phyloP scores from a whole-genome alignment of 2,888 invertebrate species.

The Scaptomyza caliginosa region DNA sequence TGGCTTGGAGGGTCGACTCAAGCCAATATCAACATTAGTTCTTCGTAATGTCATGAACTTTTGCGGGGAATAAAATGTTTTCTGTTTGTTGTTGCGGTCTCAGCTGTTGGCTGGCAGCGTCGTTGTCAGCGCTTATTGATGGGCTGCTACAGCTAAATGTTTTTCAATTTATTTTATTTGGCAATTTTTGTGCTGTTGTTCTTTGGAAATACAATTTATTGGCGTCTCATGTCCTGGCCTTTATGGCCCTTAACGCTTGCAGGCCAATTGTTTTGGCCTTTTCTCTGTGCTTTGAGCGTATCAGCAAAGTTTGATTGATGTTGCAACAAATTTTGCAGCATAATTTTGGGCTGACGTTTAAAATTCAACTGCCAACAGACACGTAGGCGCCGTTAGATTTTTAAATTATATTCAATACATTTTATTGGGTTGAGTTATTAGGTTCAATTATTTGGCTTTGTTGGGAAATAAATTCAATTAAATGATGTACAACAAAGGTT shows the following conservation, averaged over 20 bases:
- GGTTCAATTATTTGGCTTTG: constrained; percentile 6
- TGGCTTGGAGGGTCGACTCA: constrained; percentile 31
- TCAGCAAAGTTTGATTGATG: constrained; percentile 66
- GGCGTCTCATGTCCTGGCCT: constrained; percentile 56
- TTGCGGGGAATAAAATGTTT: constrained; percentile 25
- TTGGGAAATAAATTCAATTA: not conserved
- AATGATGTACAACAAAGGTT: not conserved
- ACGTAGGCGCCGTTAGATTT: constrained; percentile 62
- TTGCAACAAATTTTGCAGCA: constrained; percentile 72
- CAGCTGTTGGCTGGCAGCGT: constrained; percentile 74
- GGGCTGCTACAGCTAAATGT: constrained; percentile 73
- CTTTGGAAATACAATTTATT: constrained; percentile 63
- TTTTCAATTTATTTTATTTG: constrained; percentile 78
- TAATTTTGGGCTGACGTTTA: constrained; percentile 60
- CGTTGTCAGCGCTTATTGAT: constrained; percentile 78
- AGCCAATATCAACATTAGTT: constrained; percentile 77
- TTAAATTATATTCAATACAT: constrained; percentile 31
- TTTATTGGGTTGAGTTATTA: constrained; percentile 1
- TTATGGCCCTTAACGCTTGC: constrained; percentile 33
- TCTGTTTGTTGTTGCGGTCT: constrained; percentile 41
- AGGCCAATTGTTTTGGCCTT: constrained; percentile 42
- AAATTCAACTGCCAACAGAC: constrained; percentile 23
- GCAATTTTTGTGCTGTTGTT: constrained; percentile 25
- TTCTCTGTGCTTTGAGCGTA: constrained; percentile 40
- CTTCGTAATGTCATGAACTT: constrained; percentile 74